Evolutionary conservation across 2,888 invertebrate species (phyloP).

Genomic region (Meteorus cinctellus): DNA sequence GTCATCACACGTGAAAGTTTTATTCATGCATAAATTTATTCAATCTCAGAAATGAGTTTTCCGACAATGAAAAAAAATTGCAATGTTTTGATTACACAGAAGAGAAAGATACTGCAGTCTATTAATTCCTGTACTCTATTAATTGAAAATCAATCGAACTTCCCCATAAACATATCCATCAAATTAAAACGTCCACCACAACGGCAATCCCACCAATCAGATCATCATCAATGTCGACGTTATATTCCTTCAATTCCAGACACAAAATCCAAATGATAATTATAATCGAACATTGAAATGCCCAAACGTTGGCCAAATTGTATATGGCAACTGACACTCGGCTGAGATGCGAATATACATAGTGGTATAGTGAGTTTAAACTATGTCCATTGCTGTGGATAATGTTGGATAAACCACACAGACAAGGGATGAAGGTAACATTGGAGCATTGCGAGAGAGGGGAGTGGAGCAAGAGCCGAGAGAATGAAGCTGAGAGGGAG

Average conservation of each 20-base stretch:
- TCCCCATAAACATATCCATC: not conserved
- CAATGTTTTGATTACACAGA: no score
- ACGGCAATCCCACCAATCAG: not conserved
- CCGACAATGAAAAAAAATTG: no score
- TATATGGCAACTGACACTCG: conserved; percentile 9
- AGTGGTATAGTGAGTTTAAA: conserved; percentile 1
- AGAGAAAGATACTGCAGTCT: no score
- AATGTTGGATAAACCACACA: not conserved
- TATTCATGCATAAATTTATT: no score
- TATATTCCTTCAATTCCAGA: not conserved
- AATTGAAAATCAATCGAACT: no score
- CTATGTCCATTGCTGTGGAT: conserved; percentile 6
- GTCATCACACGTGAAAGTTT: not conserved
- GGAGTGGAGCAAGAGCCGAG: not conserved
- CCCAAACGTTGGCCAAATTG: not conserved
- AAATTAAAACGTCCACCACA: not conserved
- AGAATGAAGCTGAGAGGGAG: conserved; percentile 1
- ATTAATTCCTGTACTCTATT: no score
- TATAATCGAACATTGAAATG: conserved; percentile 13
- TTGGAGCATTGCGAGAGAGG: not conserved
- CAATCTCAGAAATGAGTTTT: no score
- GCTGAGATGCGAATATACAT: not conserved
- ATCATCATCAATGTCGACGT: not conserved
- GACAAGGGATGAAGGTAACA: conserved; percentile 23
- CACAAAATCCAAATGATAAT: conserved; percentile 6